Evolutionary conservation across 1,140 invertebrate species (phyloP), one percentile per base, ranked within the genome.

Genomic region (Caenorhabditis briggsae): DNA sequence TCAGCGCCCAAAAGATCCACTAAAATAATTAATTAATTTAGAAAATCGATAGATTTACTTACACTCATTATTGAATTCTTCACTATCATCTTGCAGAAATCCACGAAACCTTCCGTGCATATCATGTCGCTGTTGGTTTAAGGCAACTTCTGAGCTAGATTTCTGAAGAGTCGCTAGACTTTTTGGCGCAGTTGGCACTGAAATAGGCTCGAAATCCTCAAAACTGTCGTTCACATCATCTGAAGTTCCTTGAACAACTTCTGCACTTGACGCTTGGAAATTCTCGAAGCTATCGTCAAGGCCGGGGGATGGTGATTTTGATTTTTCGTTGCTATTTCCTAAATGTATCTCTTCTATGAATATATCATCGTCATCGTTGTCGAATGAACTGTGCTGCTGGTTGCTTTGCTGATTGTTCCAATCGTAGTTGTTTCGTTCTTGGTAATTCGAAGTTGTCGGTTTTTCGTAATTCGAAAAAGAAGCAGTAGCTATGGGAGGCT

Each of bases 21-120:
- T 53, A 16, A 11, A 53, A 16, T 2, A 14, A 53, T 14, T 8
- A 11, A 53, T 11, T 53, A 8, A 11, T 2, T 53, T 11, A 53
- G 16, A 14, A 9, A 14, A 14, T 53, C 16, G 50, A 53, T 11
- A 53, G 16, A 53, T 16, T 53, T 53, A 2, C 50, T 53, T 53
- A 88, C 87, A 87, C 8, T 86, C 88, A 56, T 88, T 61, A n/a
- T 83, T 82, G 48, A 88, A 88, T 25, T 88, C 64, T 18, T 88
- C 88, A 53, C 88, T 64, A 55, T 88, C 82, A 64, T 88, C 88
- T 56, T 88, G 86, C 14, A 88, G 41, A 82, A 88, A 88, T 20
- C 88, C 86, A 58, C 86, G 82, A 20, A 88, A 88, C 65, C 88
- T 88, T 5, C 88, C 88, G 58, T 88, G 88, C 88, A 88, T 88